Evolutionary conservation across 2,113 vertebrate species (phyloP).

Genomic region (Paralichthys olivaceus): DNA sequence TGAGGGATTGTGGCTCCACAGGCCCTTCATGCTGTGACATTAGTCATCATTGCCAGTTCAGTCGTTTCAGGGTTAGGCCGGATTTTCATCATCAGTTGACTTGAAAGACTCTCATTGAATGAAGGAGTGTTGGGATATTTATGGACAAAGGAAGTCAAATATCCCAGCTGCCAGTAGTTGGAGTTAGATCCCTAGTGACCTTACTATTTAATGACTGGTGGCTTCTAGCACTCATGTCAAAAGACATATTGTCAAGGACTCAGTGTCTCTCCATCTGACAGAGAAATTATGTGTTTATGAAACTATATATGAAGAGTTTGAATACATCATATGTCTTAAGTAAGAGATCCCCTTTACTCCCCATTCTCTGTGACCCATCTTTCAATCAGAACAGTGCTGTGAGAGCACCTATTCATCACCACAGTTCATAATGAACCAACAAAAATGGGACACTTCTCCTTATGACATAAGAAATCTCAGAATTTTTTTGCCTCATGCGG

Average conservation of each 20-base stretch:
- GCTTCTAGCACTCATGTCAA: conserved; percentile 30
- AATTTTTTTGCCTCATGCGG: background rate
- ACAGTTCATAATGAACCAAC: background rate
- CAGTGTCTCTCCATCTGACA: conserved; percentile 7
- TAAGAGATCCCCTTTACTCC: conserved; percentile 3
- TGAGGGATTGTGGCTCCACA: conserved; percentile 68
- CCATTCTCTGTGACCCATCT: background rate
- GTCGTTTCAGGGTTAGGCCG: conserved; percentile 77
- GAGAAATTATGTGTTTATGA: conserved; percentile 29
- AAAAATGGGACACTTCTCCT: background rate
- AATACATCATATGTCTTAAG: conserved; percentile 6
- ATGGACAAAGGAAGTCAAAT: conserved; percentile 71
- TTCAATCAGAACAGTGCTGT: background rate
- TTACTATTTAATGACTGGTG: conserved; percentile 45
- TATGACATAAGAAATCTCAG: background rate
- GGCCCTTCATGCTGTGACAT: conserved; percentile 70
- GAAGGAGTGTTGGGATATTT: conserved; percentile 67
- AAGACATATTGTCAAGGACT: conserved; percentile 38
- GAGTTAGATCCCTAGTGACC: conserved; percentile 55
- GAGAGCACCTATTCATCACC: background rate
- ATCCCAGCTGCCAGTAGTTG: conserved; percentile 43
- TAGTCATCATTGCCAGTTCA: conserved; percentile 78
- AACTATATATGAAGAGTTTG: conserved; percentile 29
- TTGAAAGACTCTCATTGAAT: conserved; percentile 57
- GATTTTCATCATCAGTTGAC: conserved; percentile 76